Percentiles rank a stretch among this genome's conserved stretches.
Evolutionary conservation across 2,113 vertebrate genomes (phyloP).

Genomic region (Serilophus lunatus): DNA sequence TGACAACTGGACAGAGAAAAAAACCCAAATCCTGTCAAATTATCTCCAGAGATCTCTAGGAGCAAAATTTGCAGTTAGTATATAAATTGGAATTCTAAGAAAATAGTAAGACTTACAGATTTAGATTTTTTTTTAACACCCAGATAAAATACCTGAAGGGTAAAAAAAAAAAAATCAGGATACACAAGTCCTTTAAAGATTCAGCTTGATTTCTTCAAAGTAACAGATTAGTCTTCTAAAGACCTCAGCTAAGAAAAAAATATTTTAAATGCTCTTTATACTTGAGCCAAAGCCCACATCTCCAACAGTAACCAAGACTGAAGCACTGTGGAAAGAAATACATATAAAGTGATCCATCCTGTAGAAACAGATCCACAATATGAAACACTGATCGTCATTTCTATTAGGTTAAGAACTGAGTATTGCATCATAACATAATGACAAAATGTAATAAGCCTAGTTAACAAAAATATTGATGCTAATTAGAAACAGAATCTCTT

Average conservation of each 20-base stretch:
- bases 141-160: background rate
- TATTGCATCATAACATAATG: background rate
- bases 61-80: background rate
- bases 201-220: background rate
- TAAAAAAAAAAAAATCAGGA: background rate
- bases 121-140: background rate
- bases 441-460: conserved; percentile 12
- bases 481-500: conserved; percentile 29
- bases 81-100: background rate
- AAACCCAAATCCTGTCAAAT: background rate
- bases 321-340: background rate
- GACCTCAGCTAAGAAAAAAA: background rate
- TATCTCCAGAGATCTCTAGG: background rate
- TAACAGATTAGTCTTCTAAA: background rate
- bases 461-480: background rate
- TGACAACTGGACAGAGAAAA: background rate
- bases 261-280: background rate
- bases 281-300: background rate
- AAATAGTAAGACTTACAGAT: background rate
- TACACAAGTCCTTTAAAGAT: background rate
- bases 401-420: background rate
- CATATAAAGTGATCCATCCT: background rate
- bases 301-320: background rate
- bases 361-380: background rate
- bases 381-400: background rate